phyloP scores from a whole-genome alignment of 2,888 invertebrate genomes.

The Caenorhabditis sp. region DNA sequence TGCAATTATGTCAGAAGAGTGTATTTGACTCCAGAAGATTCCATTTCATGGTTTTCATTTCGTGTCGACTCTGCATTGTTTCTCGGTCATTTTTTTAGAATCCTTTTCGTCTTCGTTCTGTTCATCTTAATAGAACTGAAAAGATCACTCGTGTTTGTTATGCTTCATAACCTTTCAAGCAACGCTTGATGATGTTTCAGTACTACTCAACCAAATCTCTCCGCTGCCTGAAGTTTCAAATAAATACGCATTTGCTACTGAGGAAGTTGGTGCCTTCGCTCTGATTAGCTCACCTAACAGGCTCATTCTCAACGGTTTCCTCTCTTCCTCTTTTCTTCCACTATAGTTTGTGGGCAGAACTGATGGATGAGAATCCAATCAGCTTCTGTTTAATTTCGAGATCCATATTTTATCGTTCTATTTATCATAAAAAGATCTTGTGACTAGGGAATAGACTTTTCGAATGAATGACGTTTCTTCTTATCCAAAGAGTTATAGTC shows the following conservation, averaged over 20 bases:
- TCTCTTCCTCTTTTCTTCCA: not conserved
- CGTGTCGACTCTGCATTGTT: slow-evolving; percentile 97
- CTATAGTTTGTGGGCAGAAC: not conserved
- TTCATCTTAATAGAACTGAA: slow-evolving; percentile 86
- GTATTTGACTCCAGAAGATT: slow-evolving; percentile 84
- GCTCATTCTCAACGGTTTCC: not conserved
- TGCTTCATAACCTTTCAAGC: not conserved
- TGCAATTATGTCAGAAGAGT: not conserved
- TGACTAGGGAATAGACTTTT: too few species aligned
- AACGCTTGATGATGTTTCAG: not conserved
- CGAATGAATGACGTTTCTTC: not conserved
- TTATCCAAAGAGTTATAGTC: not conserved
- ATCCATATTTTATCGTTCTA: not conserved
- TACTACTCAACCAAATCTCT: not conserved
- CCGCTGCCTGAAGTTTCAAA: not conserved
- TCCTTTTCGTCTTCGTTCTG: slow-evolving; percentile 97
- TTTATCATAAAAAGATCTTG: not conserved
- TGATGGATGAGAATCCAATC: not conserved
- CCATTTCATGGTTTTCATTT: slow-evolving; percentile 95
- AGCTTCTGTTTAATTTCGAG: not conserved
- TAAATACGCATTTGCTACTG: not conserved
- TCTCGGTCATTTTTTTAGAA: slow-evolving; percentile 96
- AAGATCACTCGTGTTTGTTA: not conserved
- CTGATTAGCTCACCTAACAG: not conserved
- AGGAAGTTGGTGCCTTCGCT: not conserved